Evolutionary conservation across 2,888 invertebrate genomes (phyloP), one percentile per base, ranked within the genome.

Genomic region (Chrysopilus asiliformis): DNA sequence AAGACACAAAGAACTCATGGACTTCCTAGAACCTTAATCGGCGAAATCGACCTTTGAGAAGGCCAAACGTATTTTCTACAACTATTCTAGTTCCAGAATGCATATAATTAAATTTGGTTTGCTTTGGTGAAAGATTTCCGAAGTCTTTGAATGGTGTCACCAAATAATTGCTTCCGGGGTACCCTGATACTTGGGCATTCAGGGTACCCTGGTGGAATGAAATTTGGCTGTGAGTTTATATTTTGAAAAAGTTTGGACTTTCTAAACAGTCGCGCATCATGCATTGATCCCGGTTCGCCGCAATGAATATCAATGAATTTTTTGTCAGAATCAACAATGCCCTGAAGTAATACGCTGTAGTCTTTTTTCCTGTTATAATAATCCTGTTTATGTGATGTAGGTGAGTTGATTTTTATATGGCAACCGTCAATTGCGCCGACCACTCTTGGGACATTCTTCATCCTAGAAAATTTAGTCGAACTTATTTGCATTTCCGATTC

Each of bases 91-190:
- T 45, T 16, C 44, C 22, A 16, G 48, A 49, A 39, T 49, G 47
- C 9, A 46, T 37, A n/a, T 46, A 22, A 33, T 55, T 58, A 33
- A 49, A 55, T 2, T 40, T 36, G 29, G 13, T 41, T 43, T 56
- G 49, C 4, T 43, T 25, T 15, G 40, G 36, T 4, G 48, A 49
- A 7, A 56, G 37, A 37, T 41, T 36, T 4, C 49, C 52, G 34
- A 49, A 42, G 36, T 53, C 47, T 36, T 47, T 49, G 39, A 45
- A 55, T n/a, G 51, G 53, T 12, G 49, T 34, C 1, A 56, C 34
- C n/a, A 55, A 13, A 41, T 43, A 47, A 2, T 12, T 29, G 2
- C 18, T 41, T 39, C 43, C 30, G 4, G 51, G 44, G 37, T 56
- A 55, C 4, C 50, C 51, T 24, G 44, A 42, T 40, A 51, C 49